phyloP scores from a whole-genome alignment of 2,113 vertebrate genomes.

The Myanophis thanlyinensis region DNA sequence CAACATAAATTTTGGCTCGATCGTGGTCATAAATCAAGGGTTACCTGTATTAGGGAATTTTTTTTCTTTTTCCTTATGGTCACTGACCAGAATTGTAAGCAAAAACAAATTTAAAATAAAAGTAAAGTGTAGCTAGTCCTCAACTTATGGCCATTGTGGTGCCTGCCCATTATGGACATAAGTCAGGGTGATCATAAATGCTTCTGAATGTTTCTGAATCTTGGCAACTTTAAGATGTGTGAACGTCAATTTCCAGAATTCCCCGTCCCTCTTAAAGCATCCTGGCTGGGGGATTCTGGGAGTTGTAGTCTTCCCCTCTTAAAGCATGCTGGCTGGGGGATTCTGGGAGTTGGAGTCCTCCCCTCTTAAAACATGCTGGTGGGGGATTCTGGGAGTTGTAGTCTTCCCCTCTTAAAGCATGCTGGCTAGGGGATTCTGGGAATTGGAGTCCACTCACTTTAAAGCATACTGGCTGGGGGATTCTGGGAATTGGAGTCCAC shows the following conservation, averaged over 20 bases:
- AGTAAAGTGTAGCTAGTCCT: neutral
- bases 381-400: neutral
- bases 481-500: neutral
- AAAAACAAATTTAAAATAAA: neutral
- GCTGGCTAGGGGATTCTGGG: neutral
- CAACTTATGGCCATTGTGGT: neutral
- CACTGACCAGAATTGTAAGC: neutral
- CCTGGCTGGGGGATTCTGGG: neutral
- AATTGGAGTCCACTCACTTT: neutral
- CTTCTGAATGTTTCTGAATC: neutral
- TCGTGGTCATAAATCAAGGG: neutral
- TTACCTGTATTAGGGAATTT: neutral
- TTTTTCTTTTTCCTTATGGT: neutral
- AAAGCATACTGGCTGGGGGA: neutral
- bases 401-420: neutral
- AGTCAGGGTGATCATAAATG: neutral
- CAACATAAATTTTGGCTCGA: neutral
- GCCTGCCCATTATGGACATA: neutral
- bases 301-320: neutral
- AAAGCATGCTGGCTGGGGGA: neutral
- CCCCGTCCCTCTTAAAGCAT: neutral
- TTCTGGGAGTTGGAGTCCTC: neutral
- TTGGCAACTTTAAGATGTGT: neutral
- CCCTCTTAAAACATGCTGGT: neutral
- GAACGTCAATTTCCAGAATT: neutral